Base-by-base conservation (phyloP, 2,797 vertebrate species). In the Euthynnus affinis region DNA sequence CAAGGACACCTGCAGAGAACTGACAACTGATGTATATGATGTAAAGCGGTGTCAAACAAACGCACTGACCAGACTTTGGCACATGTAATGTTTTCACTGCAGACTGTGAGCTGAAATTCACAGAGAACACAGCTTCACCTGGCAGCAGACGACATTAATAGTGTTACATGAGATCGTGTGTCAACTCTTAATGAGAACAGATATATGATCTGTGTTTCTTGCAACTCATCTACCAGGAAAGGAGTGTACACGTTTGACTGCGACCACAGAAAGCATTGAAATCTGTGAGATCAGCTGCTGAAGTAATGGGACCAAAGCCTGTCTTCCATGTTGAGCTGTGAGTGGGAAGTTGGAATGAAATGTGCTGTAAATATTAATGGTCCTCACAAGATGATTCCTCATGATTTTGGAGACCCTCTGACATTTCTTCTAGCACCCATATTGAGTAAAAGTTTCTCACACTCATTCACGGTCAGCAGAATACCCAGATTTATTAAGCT, bases 11-110 rank as follows among this genome's bases (percentile, higher is more conserved):
- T 44, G 75, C n/a, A n/a, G n/a, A n/a, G n/a, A n/a, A n/a, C n/a
- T 86, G 87, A 79, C 86, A 84, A 92, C 86, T 63, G 55, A 78
- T 66, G 74, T 66, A 78, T 61, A 70, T 29, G 10, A 82, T 63
- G 76, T 55, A 44, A 73, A 60, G 59, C 42, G 14, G 34, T 44
- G 37, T 58, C 22, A 67, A 78, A 66, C 59, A 73, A 44, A 20
- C 27, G 34, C 10, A 10, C 46, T 10, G 20, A 53, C 72, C 67
- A 60, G 59, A 53, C 52, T 23, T 49, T 5, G 20, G 59, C 58
- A 27, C 7, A 2, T 13, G 48, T 17, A 49, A 49, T 52, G 22
- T 34, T 73, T 72, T 49, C 56, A 13, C 34, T 46, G 46, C 0
- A 9, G 23, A 17, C 71, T 12, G 49, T 2, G 23, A 61, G 64